These are phyloP conservation scores for Unio pictorum DNA, from an alignment of 2,888 invertebrate genomes.

Conservation along the genomic window DNA sequence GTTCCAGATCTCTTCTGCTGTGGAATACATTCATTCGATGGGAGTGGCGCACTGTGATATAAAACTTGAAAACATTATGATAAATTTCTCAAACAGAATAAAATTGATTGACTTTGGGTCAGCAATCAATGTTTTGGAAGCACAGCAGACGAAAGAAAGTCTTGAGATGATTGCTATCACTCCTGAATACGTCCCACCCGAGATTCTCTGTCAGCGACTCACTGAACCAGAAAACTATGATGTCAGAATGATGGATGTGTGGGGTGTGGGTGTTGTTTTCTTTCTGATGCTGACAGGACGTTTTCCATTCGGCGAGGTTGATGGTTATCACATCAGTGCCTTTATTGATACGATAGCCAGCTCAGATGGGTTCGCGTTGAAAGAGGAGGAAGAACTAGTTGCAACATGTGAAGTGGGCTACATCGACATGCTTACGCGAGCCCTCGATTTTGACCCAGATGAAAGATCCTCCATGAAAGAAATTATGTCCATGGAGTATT, in stretches of 20 bases:
- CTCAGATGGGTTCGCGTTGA: constrained; percentile 20
- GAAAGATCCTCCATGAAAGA: too few relatives aligned
- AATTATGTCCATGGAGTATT: too few relatives aligned
- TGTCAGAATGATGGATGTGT: constrained; percentile 36
- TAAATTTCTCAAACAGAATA: constrained; percentile 13
- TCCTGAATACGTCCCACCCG: constrained; percentile 37
- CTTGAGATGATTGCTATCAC: constrained; percentile 36
- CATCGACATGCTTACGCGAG: constrained; percentile 23
- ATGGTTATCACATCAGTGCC: constrained; percentile 27
- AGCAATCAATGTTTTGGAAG: constrained; percentile 22
- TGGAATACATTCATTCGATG: constrained; percentile 21
- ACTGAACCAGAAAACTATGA: constrained; percentile 28
- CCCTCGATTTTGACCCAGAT: constrained; percentile 19
- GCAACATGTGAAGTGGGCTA: constrained; percentile 31
- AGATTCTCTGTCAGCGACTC: constrained; percentile 26
- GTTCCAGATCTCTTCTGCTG: constrained; percentile 25
- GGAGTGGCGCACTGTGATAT: constrained; percentile 38
- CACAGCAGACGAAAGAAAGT: constrained; percentile 21
- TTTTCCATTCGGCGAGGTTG: constrained; percentile 37
- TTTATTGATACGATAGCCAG: constrained; percentile 34
- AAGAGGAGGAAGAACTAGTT: constrained; percentile 28
- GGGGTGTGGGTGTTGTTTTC: constrained; percentile 35
- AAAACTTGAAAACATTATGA: constrained; percentile 35
- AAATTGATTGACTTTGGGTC: constrained; percentile 37
- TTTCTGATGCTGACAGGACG: constrained; percentile 33